phyloP scores from a whole-genome alignment of 2,113 vertebrate genomes.

The Phodopus roborovskii region DNA sequence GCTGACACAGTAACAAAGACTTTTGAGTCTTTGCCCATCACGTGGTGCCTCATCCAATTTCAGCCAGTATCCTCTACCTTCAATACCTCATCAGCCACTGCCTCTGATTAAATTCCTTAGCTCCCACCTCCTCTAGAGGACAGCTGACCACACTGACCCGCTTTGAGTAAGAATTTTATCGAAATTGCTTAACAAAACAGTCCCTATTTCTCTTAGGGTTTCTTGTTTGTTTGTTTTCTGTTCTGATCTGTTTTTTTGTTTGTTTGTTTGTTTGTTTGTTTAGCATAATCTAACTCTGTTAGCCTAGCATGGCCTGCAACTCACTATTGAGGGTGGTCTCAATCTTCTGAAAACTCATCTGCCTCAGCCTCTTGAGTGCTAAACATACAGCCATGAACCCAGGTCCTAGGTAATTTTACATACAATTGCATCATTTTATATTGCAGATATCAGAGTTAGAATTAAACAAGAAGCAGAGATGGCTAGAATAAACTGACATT shows the following conservation, averaged over 20 bases:
- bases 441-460: neutral
- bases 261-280: neutral
- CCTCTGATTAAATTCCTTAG: neutral
- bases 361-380: neutral
- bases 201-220: neutral
- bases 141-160: neutral
- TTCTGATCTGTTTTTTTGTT: too few species aligned
- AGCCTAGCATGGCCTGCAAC: neutral
- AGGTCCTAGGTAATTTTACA: neutral
- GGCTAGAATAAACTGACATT: neutral
- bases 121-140: neutral
- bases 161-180: neutral
- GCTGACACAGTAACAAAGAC: neutral
- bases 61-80: neutral
- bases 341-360: neutral
- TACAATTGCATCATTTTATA: neutral
- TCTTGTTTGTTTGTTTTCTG: neutral
- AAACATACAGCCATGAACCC: neutral
- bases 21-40: neutral
- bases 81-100: neutral
- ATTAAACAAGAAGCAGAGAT: slow-evolving; percentile 9
- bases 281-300: neutral
- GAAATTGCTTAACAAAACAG: neutral
- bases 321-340: neutral
- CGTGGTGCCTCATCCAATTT: neutral